Conservation (phyloP, 2,113 vertebrate species). For the Trochalopteron elliotii region DNA sequence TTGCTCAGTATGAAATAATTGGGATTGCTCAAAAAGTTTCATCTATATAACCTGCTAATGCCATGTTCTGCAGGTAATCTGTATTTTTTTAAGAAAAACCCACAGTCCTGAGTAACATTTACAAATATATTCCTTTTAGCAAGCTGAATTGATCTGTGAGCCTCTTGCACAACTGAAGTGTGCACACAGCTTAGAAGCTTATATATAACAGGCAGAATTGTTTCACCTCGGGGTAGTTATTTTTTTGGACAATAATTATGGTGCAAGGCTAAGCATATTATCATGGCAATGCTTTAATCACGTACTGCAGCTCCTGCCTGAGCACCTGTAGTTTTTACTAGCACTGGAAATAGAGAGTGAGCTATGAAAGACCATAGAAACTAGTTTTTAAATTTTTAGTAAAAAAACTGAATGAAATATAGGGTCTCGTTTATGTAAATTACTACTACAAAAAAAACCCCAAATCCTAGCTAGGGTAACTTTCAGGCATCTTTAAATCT, state of each 20-base stretch:
- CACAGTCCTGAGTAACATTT: neutral
- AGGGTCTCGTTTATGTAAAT: neutral
- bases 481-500: neutral
- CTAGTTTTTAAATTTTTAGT: neutral
- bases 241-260: neutral
- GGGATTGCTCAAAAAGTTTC: neutral
- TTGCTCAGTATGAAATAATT: neutral
- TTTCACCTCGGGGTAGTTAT: neutral
- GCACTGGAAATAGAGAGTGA: neutral
- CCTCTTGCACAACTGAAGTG: neutral
- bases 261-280: neutral
- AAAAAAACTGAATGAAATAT: neutral
- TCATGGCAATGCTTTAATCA: neutral
- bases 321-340: neutral
- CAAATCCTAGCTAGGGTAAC: neutral
- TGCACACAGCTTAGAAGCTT: neutral
- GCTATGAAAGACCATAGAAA: neutral
- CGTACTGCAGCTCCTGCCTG: neutral
- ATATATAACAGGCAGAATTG: neutral
- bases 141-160: neutral
- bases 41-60: neutral
- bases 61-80: neutral
- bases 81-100: neutral
- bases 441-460: too few species aligned
- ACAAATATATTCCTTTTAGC: neutral